Base-by-base conservation (phyloP, 2,888 invertebrate genomes). In the Zaprionus obscuricornis region DNA sequence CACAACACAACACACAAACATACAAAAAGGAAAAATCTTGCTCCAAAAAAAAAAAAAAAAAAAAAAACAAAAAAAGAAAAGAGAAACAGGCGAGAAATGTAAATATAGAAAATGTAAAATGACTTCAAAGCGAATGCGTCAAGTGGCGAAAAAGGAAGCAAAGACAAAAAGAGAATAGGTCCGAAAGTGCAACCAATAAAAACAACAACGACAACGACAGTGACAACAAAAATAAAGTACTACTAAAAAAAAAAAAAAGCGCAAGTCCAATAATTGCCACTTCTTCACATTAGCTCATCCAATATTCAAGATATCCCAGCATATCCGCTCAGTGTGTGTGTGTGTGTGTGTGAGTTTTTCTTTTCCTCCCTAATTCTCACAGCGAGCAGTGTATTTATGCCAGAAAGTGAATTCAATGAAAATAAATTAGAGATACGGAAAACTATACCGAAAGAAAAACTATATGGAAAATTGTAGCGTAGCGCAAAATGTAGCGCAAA, bases 101-200 rank as follows among this genome's bases (percentile, higher is more conserved):
- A 57, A 69, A 67, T 57, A 45, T 63, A 71, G 49, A 71, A 66
- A 57, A 56, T 63, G 55, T 62, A 47, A 69, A 66, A 24, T 33
- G 42, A 84, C 82, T 66, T 81, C 77, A 79, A 85, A 79, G 79
- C 60, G 46, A 71, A 63, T 50, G 59, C 46, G 42, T 43, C 29
- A 59, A 54, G 55, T 57, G 63, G 47, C 59, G n/a, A 49, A 52
- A 66, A 47, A 37, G 24, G 58, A 47, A 63, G 56, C 43, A 14
- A 20, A 22, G 22, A 46, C 50, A 29, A 51, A 66, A 62, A 56
- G 14, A 7, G 39, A n/a, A 18, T n/a, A n/a, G n/a, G 40, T 42
- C 40, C 43, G 47, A 37, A 68, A 55, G 26, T 20, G 29, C 27
- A 24, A 17, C 45, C 11, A 34, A 29, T 3, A 29, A 29, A 8